These are phyloP conservation scores for Patella pellucida DNA, from an alignment of 2,888 invertebrate genomes.

Conservation along the genomic window DNA sequence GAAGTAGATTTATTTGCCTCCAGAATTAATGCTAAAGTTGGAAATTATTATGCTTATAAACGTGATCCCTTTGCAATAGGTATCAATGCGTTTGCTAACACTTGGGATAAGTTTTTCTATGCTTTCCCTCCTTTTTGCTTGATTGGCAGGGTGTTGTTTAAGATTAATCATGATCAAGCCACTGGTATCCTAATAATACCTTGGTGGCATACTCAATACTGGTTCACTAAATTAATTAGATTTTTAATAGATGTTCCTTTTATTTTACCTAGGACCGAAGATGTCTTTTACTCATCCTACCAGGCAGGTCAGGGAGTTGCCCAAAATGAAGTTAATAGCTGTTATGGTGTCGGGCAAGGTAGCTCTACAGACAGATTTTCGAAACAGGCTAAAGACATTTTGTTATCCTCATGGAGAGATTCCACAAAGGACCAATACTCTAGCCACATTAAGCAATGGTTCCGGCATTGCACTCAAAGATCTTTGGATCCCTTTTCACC, in stretches of 20 bases:
- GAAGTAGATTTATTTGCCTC: conserved; percentile 25
- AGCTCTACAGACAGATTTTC: conserved; percentile 21
- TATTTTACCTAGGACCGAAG: neutral
- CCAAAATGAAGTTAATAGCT: conserved; percentile 13
- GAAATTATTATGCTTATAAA: conserved; percentile 11
- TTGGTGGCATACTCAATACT: conserved; percentile 28
- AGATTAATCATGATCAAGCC: conserved; percentile 21
- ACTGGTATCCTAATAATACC: conserved; percentile 24
- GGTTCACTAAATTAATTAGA: conserved; percentile 23
- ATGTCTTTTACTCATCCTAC: neutral
- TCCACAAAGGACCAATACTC: conserved; percentile 27
- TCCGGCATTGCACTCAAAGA: conserved; percentile 24
- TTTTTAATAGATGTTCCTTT: conserved; percentile 22
- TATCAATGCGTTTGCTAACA: conserved; percentile 23
- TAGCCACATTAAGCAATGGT: conserved; percentile 23
- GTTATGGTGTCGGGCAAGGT: conserved; percentile 7
- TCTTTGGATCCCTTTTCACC: conserved; percentile 20
- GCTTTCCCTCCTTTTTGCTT: conserved; percentile 31
- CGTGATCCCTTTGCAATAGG: conserved; percentile 23
- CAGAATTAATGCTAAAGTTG: conserved; percentile 16
- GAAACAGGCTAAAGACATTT: conserved; percentile 17
- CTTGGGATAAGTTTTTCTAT: conserved; percentile 24
- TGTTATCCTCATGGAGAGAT: conserved; percentile 21
- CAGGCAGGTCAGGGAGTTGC: neutral
- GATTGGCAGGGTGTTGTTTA: conserved; percentile 21